Conservation (phyloP, 92 coral and sea anemone genomes). For the Heliopora coerulea region DNA sequence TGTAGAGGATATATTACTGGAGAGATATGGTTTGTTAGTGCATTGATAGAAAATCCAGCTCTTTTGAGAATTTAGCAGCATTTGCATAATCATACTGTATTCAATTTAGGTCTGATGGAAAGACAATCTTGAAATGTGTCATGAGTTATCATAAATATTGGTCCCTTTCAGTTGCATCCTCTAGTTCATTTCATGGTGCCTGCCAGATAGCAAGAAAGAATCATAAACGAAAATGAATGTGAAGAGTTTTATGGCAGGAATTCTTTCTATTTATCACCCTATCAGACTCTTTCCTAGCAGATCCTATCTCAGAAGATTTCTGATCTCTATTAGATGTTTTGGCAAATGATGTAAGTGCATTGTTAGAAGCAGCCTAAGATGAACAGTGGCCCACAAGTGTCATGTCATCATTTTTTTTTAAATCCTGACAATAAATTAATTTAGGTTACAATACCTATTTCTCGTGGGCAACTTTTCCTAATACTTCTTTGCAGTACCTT, state of each 20-base stretch:
- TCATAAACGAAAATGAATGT: slow-evolving; percentile 4
- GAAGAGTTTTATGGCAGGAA: neutral
- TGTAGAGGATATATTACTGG: too few relatives aligned
- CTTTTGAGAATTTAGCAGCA: too few relatives aligned
- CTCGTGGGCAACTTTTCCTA: too few relatives aligned
- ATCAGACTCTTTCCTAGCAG: neutral
- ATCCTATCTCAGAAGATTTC: neutral
- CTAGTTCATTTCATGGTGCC: slow-evolving; percentile 27
- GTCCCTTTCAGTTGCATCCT: slow-evolving; percentile 37
- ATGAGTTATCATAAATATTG: slow-evolving; percentile 52
- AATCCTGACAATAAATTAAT: too few relatives aligned
- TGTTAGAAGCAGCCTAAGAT: too few relatives aligned
- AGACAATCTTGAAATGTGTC: slow-evolving; percentile 40
- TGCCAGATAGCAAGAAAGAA: slow-evolving; percentile 7
- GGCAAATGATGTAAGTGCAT: neutral
- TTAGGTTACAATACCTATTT: too few relatives aligned
- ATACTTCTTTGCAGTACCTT: too few relatives aligned
- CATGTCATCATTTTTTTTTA: too few relatives aligned
- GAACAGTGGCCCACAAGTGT: too few relatives aligned
- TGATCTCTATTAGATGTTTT: neutral
- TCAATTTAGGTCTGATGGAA: slow-evolving; percentile 22
- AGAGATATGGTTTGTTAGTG: too few relatives aligned
- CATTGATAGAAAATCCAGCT: too few relatives aligned
- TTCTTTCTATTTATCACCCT: neutral
- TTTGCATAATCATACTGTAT: too few relatives aligned